Conservation (phyloP, 2,113 vertebrate species). For the Crotophaga sulcirostris region DNA sequence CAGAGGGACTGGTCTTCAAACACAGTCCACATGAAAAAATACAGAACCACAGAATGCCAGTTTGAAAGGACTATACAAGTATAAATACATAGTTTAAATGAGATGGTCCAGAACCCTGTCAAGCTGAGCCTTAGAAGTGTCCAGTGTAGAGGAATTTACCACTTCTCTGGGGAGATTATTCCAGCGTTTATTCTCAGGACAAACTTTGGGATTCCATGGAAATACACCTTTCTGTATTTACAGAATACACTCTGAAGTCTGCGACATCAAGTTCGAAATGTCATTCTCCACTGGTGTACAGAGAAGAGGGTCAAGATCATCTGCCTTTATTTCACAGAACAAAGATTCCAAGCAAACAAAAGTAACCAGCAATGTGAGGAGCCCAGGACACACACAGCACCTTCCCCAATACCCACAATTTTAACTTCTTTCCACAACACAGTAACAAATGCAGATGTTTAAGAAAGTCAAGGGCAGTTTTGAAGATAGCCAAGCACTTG, state of each 20-base stretch:
- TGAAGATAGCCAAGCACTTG: not conserved
- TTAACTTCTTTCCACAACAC: not conserved
- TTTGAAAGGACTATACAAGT: no score
- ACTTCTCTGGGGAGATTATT: no score
- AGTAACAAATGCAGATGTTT: not conserved
- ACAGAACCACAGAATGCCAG: no score
- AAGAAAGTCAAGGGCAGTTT: not conserved
- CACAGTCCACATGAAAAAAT: not conserved
- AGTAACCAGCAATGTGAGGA: fast-evolving
- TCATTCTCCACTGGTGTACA: not conserved
- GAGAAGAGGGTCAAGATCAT: not conserved
- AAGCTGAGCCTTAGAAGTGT: no score
- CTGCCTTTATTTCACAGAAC: not conserved
- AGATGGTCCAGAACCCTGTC: no score
- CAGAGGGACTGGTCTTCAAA: not conserved
- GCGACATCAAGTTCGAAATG: not conserved
- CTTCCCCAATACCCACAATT: not conserved
- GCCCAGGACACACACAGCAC: not conserved
- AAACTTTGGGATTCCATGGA: not conserved
- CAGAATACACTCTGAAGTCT: not conserved
- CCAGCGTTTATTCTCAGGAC: not conserved
- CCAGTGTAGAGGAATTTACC: no score
- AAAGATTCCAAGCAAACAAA: not conserved
- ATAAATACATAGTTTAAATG: no score
- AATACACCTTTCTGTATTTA: not conserved